Conservation (phyloP, 2,797 vertebrate genomes). For the Triplophysa bombifrons region DNA sequence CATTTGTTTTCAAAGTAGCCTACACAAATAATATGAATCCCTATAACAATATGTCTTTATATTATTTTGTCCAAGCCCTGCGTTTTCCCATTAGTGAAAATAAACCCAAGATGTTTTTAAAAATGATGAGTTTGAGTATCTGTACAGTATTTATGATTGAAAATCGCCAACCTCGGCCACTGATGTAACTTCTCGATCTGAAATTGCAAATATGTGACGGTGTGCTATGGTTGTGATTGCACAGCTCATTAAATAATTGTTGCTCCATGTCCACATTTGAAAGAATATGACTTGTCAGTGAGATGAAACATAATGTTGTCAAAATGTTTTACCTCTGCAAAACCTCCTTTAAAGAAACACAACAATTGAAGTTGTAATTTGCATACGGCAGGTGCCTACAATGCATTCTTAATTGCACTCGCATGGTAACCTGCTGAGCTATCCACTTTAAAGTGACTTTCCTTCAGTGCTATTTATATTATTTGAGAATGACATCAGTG, state of each 20-base stretch:
- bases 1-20: too few relatives aligned
- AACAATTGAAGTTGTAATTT: not conserved
- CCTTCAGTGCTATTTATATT: conserved; percentile 13
- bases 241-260: not conserved
- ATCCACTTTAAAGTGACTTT: not conserved
- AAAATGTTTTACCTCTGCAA: not conserved
- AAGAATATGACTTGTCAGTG: not conserved
- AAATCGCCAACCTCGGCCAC: too few relatives aligned
- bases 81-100: too few relatives aligned
- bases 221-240: too few relatives aligned
- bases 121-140: too few relatives aligned
- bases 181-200: too few relatives aligned
- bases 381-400: not conserved
- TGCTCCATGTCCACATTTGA: not conserved
- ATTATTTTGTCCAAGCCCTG: too few relatives aligned
- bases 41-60: too few relatives aligned
- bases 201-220: too few relatives aligned
- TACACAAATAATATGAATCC: too few relatives aligned
- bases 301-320: not conserved
- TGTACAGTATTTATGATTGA: too few relatives aligned
- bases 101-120: too few relatives aligned
- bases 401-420: not conserved
- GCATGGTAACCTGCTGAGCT: not conserved
- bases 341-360: not conserved
- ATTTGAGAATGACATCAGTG: not conserved